Conservation (phyloP, 2,113 vertebrate species). For the Connochaetes taurinus region DNA sequence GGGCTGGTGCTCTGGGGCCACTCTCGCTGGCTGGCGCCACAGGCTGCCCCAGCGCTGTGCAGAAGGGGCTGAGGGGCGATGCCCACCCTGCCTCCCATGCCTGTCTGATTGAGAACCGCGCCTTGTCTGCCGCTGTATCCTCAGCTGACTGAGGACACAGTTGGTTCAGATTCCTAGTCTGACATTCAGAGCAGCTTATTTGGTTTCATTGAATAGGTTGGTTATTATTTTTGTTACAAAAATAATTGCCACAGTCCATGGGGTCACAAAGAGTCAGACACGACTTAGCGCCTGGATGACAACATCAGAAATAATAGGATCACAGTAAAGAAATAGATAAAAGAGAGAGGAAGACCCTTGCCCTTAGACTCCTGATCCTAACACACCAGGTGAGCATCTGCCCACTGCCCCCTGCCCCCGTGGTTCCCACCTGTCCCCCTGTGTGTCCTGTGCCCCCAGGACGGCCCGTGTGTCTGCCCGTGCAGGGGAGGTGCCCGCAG, state of each 20-base stretch:
- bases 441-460: fast-evolving
- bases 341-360: neutral
- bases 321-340: neutral
- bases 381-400: neutral
- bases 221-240: neutral
- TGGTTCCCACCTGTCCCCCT: neutral
- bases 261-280: neutral
- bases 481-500: fast-evolving
- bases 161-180: fast-evolving
- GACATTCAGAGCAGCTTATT: neutral
- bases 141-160: fast-evolving
- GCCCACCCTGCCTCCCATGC: fast-evolving
- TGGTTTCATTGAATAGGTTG: neutral
- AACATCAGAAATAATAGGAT: neutral
- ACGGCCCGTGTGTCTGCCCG: neutral
- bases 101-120: fast-evolving
- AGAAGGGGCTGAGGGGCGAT: fast-evolving
- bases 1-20: fast-evolving
- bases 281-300: neutral
- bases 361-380: fast-evolving
- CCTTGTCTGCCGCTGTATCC: too few relatives aligned
- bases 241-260: neutral
- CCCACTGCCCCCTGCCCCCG: fast-evolving
- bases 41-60: fast-evolving
- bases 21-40: fast-evolving